Base-by-base conservation (phyloP, 2,113 vertebrate species). In the Psephotus haematonotus region DNA sequence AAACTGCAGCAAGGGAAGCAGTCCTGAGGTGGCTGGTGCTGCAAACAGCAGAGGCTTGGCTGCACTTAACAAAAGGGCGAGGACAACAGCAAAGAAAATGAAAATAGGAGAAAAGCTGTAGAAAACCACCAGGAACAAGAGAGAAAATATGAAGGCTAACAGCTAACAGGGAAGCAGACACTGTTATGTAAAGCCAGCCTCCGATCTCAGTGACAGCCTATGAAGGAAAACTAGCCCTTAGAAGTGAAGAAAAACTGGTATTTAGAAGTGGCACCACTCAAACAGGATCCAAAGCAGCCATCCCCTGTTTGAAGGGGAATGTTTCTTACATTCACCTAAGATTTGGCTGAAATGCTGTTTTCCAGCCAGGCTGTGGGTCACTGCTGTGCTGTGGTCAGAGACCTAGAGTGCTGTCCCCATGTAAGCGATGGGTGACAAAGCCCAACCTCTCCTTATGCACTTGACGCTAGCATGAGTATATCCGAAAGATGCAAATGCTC, bases 401-500 rank as follows among this genome's bases (percentile, higher is more conserved):
- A 90, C n/a, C 24, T 65, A 79, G 46, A 39, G 10, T 41, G 13
- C n/a, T 17, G 1, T 25, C 5, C 55, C 16, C 7, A 1, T 0
- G 1, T 9, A 3, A 70, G 41, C 1, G 1, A 0, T 6, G 25
- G 25, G 14, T 52, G 29, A 10, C 11, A 57, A 37, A 59, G 31
- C 14, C 33, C 70, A 59, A 4, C 7, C 17, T 43, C 14, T 70
- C 33, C 55, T 74, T 17, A 49, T 3, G 1, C 31, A 50, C 41
- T 5, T 23, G 52, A 41, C 1, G 2, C 11, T 8, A 62, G 16
- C 43, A 28, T 0, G 0, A 37, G 3, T 5, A 1, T 4, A 5
- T 23, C 31, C 53, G n/a, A 83, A 11, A 12, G 17, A 86, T 9
- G 25, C 79, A 95, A 72, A 85, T 4, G 8, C 20, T 27, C 18